Conservation (phyloP, 92 coral and sea anemone species). For the Pocillopora meandrina region DNA sequence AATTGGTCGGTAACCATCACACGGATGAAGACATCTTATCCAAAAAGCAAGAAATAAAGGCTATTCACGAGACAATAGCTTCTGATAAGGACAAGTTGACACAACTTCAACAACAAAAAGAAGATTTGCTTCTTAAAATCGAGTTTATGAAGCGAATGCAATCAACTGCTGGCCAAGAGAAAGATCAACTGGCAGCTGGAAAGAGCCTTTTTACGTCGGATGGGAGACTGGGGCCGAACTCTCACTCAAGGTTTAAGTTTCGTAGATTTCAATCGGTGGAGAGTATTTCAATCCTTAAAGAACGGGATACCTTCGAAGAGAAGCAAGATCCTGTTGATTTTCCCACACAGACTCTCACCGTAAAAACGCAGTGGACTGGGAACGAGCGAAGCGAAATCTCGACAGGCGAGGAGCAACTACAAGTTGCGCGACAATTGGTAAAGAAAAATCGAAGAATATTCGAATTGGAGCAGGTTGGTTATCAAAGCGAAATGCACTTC, state of each 20-base stretch:
- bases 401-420: conserved; percentile 5
- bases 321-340: not conserved
- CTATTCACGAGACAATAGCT: conserved; percentile 10
- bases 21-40: conserved; percentile 5
- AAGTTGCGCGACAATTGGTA: conserved; percentile 65
- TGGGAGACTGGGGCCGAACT: not conserved
- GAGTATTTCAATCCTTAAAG: conserved; percentile 12
- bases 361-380: not conserved
- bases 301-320: not conserved
- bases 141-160: conserved; percentile 34
- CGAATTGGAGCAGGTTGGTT: conserved; percentile 84
- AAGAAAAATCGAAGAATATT: conserved; percentile 63
- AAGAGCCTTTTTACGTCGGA: conserved; percentile 1
- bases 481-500: not conserved
- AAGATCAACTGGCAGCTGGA: not conserved
- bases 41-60: conserved; percentile 21
- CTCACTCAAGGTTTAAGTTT: conserved; percentile 17
- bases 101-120: not conserved
- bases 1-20: not conserved
- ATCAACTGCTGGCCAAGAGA: not conserved
- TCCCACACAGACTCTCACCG: not conserved
- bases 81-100: conserved; percentile 23
- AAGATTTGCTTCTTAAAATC: conserved; percentile 25
- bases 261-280: conserved; percentile 35
- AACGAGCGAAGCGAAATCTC: not conserved